Conservation (phyloP, 2,113 vertebrate genomes). For the Mionectes macconnelli region DNA sequence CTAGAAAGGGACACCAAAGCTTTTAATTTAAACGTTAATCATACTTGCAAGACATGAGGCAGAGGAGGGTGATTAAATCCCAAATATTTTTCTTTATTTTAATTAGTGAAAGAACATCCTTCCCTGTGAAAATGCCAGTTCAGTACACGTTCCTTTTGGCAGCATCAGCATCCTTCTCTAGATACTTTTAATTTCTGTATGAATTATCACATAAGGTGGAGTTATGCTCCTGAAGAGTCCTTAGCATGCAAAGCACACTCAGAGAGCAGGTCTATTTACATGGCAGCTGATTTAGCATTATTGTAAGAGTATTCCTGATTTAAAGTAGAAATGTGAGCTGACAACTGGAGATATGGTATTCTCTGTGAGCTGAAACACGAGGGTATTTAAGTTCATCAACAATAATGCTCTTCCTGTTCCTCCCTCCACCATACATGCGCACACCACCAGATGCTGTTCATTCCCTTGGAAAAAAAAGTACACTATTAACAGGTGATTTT, state of each 20-base stretch:
- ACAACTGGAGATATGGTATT: neutral
- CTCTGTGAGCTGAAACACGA: neutral
- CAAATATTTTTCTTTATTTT: conserved; percentile 29
- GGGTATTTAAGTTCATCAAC: conserved; percentile 7
- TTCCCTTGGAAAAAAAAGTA: neutral
- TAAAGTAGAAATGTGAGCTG: conserved; percentile 31
- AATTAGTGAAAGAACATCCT: neutral
- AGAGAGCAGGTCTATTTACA: conserved; percentile 8
- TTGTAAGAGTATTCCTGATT: neutral
- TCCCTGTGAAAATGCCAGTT: conserved; percentile 9
- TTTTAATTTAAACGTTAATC: conserved; percentile 39
- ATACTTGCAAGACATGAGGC: neutral
- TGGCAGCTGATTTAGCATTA: conserved; percentile 37
- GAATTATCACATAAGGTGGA: neutral
- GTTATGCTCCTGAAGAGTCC: neutral
- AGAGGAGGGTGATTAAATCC: conserved; percentile 3
- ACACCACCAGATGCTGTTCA: neutral
- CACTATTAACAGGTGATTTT: conserved; percentile 27
- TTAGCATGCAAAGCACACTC: conserved; percentile 40
- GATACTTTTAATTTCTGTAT: conserved; percentile 18
- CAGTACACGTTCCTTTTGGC: neutral
- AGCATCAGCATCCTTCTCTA: neutral
- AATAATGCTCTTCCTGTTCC: neutral
- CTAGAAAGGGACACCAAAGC: neutral
- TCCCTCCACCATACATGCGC: neutral